Conservation (phyloP, 2,888 invertebrate species). For the Drosophila recens region DNA sequence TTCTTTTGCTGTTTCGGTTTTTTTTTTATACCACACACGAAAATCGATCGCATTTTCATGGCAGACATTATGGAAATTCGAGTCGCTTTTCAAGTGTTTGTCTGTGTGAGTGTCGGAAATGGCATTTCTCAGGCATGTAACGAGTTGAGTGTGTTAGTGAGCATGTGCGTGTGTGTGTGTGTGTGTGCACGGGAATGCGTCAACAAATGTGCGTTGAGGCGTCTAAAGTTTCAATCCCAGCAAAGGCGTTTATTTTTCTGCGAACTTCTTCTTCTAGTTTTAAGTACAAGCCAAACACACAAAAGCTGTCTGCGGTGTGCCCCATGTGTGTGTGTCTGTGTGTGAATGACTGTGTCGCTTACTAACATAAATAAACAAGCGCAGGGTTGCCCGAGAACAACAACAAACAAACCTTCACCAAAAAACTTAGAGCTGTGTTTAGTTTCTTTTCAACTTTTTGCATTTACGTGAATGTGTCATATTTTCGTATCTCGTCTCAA, state of each 20-base stretch:
- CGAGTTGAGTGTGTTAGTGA: slow-evolving; percentile 61
- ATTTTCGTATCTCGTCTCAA: slow-evolving; percentile 55
- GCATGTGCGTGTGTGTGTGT: slow-evolving; percentile 10
- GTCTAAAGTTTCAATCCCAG: slow-evolving; percentile 60
- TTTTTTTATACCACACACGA: slow-evolving; percentile 56
- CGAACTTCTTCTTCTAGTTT: slow-evolving; percentile 40
- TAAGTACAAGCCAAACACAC: slow-evolving; percentile 28
- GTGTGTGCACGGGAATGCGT: slow-evolving; percentile 65
- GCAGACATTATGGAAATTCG: slow-evolving; percentile 83
- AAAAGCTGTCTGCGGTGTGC: slow-evolving; percentile 27
- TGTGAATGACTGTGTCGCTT: slow-evolving; percentile 27
- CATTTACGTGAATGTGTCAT: slow-evolving; percentile 31
- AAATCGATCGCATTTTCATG: slow-evolving; percentile 82
- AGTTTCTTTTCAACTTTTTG: slow-evolving; percentile 51
- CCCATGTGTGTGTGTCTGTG: neutral
- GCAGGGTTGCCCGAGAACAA: slow-evolving; percentile 6
- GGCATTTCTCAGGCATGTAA: slow-evolving; percentile 78
- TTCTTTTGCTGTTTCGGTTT: slow-evolving; percentile 1
- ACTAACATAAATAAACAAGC: slow-evolving; percentile 31
- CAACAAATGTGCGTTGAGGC: slow-evolving; percentile 71
- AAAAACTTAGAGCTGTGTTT: slow-evolving; percentile 3
- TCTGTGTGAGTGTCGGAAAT: slow-evolving; percentile 74
- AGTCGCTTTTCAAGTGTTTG: slow-evolving; percentile 75
- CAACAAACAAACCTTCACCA: slow-evolving; percentile 20
- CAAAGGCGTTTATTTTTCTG: slow-evolving; percentile 31